Evolutionary conservation across 1,140 invertebrate species (phyloP), one percentile per base, ranked within the genome.

Genomic region (Leptestheria dahalacensis): DNA sequence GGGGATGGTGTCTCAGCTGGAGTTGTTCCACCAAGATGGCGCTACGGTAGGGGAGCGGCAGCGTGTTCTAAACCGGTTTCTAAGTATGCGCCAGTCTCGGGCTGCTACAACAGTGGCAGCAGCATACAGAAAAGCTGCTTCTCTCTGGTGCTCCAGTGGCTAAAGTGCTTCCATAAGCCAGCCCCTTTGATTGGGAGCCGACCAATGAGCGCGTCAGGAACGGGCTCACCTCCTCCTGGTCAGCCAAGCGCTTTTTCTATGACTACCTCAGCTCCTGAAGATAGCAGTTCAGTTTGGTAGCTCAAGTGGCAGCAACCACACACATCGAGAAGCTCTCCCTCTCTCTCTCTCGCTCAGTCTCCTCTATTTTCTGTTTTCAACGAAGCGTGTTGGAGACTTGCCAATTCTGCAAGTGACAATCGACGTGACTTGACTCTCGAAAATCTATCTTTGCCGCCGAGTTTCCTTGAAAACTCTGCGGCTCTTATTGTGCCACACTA

Each of bases 241-340:
- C 48, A 50, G 48, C 48, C 9, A 20, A 26, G 11, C 15, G 21
- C 29, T 55, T 55, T 55, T 18, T 55, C 53, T 55, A 55, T 55
- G 53, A 55, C 53, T 55, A 55, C 53, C 53, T 55, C 53, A 55
- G 53, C 53, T 55, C 53, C 53, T 18, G 53, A 55, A 33, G 26
- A 11, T 26, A 55, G 21, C 24, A 55, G 53, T 55, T 55, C 53
- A 55, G 53, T 41, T 41, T 41, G 33, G 33, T 41, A 41, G 33
- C 33, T 41, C 33, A 41, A 41, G 33, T 41, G 33, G 33, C 33
- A 41, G 33, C 33, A 41, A 41, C 33, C 33, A 41, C 33, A 41
- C 33, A 41, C 33, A n/a, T 15, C 6, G 33, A 41, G 33, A 55
- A 55, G 53, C 21, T 23, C 48, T 50, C n/a, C 25, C 1, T 24